Evolutionary conservation across 2,888 invertebrate genomes (phyloP), one percentile per base, ranked within the genome.

Genomic region (Drosophila incognita): DNA sequence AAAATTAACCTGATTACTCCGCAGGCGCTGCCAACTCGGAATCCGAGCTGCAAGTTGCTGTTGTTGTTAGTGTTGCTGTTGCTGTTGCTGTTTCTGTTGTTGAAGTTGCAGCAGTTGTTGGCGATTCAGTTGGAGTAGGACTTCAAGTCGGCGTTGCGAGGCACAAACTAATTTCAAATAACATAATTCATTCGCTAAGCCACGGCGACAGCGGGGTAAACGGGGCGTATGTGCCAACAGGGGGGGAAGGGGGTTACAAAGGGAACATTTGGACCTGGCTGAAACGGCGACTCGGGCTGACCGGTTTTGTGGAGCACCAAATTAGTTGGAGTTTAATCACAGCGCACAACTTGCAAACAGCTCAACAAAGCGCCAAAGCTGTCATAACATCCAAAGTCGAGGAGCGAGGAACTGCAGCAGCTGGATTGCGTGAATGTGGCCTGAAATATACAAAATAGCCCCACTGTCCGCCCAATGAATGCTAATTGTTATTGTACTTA

Each of bases 1-100:
- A 91, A 91, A 91, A 91, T 91, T 92, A 91, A 92, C 91, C 92
- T 91, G 91, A 91, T 92, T 92, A 87, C 90, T 91, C 91, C 91
- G 85, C 85, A 89, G 90, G 91, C 92, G 90, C 86, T 91, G 86
- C 87, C 90, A 90, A 52, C 74, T 76, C 57, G 59, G 36, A 77
- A 64, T 76, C 66, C 63, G 56, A 81, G 56, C 53, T 64, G 49
- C 35, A 65, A 59, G 60, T 66, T n/a, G 63, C 58, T 72, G 63
- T 68, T 70, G 63, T 10, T 38, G 79, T 42, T 60, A 62, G 24
- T 68, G 69, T 42, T 27, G 31, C 8, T 35, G 42, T 21, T 21
- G 42, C 13, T 21, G 42, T 21, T 21, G 42, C 13, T 21, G 42
- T 46, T 21, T 21, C 21, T 46, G 21, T 46, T 46, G 46, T 46